Evolutionary conservation across 2,797 vertebrate genomes (phyloP), one percentile per base, ranked within the genome.

Genomic region (Crenuchus spilurus): DNA sequence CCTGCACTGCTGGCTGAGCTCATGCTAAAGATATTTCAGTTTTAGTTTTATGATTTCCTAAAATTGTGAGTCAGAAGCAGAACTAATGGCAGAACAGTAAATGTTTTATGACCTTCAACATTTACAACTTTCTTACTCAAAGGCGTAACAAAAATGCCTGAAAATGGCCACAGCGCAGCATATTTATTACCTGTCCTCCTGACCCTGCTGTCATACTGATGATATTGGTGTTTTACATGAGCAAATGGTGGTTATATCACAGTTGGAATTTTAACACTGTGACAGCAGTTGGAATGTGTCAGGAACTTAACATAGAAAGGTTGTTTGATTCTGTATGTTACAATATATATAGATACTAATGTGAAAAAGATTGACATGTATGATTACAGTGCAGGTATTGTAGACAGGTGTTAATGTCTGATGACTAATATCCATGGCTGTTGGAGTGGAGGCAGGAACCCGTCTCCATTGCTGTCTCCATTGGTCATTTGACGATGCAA

Each of bases 161-260:
- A 49, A 51, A 51, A 61, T 37, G 22, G 22, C 9, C 35, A 42
- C 35, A 2, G 8, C 5, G 2, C 33, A 22, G 10, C 10, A 42
- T 41, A 11, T 54, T 33, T 41, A 60, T 30, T 24, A 57, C 26
- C 0, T 4, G 10, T 13, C 31, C 30, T 6, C 13, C 44, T 48
- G 54, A 70, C 41, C 41, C 8, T 37, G 8, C 14, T 35, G 20
- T 60, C 20, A 60, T 20, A 60, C 1, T 2, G 6, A 24, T 28
- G 52, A 69, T 42, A 54, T 54, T 58, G 67, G 10, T 6, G 44
- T 70, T 46, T 70, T 58, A 70, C 10, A 6, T 42, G 66, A 55
- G 35, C 39, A 70, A 70, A 60, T 46, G 39, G 26, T 30, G 26
- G 2, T 58, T 46, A 58, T 28, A 70, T 2, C 67, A 57, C 30